A percentile compares a stretch with the other conserved stretches of the same genome.
These are phyloP conservation scores for Hirtodrosophila trivittata DNA, from an alignment of 2,888 invertebrate species.

Conservation along the genomic window DNA sequence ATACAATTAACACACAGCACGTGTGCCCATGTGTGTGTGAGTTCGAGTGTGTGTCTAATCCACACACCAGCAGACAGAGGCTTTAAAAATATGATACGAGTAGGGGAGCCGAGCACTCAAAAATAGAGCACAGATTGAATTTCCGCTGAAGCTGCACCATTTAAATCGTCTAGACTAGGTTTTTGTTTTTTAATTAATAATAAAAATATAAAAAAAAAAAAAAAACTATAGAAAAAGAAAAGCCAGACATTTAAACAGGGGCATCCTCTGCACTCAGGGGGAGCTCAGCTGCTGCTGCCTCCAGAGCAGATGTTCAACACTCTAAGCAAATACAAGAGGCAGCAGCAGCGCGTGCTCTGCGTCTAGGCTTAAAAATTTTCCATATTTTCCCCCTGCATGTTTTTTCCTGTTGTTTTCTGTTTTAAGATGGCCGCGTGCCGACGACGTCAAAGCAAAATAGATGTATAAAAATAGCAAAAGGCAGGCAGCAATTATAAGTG, in stretches of 20 bases:
- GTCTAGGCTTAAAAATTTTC: constrained; percentile 61
- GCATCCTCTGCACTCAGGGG: constrained; percentile 46
- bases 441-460: constrained; percentile 63
- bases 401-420: constrained; percentile 16
- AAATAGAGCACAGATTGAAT: constrained; percentile 76
- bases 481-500: constrained; percentile 74
- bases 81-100: constrained; percentile 27
- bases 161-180: constrained; percentile 68
- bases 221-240: constrained; percentile 16
- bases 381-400: constrained; percentile 19
- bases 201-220: constrained; percentile 36
- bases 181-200: constrained; percentile 70
- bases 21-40: constrained; percentile 20
- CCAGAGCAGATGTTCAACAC: constrained; percentile 56
- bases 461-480: constrained; percentile 72
- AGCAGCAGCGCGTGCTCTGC: constrained; percentile 63
- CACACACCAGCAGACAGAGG: constrained; percentile 13
- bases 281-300: constrained; percentile 45
- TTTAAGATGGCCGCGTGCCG: constrained; percentile 57
- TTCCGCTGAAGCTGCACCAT: constrained; percentile 67
- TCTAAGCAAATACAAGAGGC: constrained; percentile 16
- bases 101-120: constrained; percentile 44
- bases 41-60: constrained; percentile 2
- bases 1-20: constrained; percentile 37
- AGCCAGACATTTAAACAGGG: constrained; percentile 53